phyloP scores from a whole-genome alignment of 2,888 invertebrate genomes.

The Caenorhabditis virilis region DNA sequence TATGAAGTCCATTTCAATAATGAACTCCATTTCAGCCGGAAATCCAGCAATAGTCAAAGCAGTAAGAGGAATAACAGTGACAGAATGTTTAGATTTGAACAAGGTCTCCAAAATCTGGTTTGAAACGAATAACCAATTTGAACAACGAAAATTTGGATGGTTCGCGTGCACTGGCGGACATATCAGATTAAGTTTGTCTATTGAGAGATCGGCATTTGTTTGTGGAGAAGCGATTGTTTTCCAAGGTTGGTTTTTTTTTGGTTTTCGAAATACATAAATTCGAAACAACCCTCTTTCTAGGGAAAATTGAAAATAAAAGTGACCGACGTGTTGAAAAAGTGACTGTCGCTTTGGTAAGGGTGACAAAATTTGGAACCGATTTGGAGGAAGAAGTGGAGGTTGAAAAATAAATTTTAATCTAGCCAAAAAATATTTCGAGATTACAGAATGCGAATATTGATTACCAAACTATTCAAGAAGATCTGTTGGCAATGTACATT shows the following conservation, averaged over 20 bases:
- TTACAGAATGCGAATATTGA: conserved; percentile 37
- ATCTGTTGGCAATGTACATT: conserved; percentile 60
- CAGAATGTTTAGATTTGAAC: conserved; percentile 52
- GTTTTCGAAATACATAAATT: not conserved
- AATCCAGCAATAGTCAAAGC: conserved; percentile 43
- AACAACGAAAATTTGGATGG: conserved; percentile 56
- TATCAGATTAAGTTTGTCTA: conserved; percentile 45
- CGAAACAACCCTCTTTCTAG: conserved; percentile 38
- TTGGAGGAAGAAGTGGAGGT: conserved; percentile 31
- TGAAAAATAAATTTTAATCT: not conserved
- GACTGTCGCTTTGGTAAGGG: conserved; percentile 45
- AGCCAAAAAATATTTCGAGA: not conserved
- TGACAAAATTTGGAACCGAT: conserved; percentile 38
- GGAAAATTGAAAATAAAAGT: conserved; percentile 59
- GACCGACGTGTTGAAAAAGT: conserved; percentile 58
- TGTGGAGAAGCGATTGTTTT: conserved; percentile 57
- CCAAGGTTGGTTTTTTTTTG: conserved; percentile 29
- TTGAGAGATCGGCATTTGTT: conserved; percentile 56
- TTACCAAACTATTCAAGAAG: conserved; percentile 56
- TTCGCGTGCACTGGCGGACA: conserved; percentile 62
- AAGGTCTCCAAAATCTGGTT: conserved; percentile 44
- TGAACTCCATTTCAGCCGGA: conserved; percentile 35
- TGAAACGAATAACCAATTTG: conserved; percentile 37
- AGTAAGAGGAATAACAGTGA: conserved; percentile 52
- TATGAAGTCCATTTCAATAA: too few relatives aligned